Evolutionary conservation across 2,113 vertebrate genomes (phyloP).

Genomic region (Mugil cephalus): DNA sequence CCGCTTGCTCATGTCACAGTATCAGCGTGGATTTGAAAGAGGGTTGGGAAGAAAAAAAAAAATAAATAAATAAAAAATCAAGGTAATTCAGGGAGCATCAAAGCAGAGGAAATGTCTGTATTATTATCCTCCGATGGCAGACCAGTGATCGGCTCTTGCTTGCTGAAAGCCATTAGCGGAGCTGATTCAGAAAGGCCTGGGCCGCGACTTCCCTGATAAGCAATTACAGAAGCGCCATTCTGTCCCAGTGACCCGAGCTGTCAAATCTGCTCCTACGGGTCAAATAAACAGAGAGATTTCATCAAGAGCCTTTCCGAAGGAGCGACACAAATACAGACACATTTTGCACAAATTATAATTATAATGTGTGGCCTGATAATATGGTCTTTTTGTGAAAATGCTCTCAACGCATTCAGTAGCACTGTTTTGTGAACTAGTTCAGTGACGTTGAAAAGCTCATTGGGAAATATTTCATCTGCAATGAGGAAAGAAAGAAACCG

Average conservation of each 20-base stretch:
- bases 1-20: constrained; percentile 51
- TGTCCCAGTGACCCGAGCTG: constrained; percentile 19
- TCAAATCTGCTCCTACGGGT: constrained; percentile 29
- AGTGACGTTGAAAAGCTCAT: too few relatives aligned
- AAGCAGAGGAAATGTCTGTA: constrained; percentile 49
- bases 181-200: constrained; percentile 36
- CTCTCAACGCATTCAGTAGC: too few relatives aligned
- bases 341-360: too few relatives aligned
- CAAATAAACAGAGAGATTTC: constrained; percentile 30
- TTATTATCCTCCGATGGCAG: constrained; percentile 59
- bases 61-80: constrained; percentile 23
- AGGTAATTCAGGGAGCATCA: constrained; percentile 59
- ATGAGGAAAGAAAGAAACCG: too few relatives aligned
- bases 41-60: not conserved
- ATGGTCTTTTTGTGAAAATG: too few relatives aligned
- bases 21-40: constrained; percentile 45
- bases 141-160: constrained; percentile 53
- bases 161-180: constrained; percentile 57
- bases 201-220: constrained; percentile 48
- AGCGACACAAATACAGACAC: not conserved
- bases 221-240: constrained; percentile 54
- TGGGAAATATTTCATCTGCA: too few relatives aligned
- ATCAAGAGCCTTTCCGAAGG: not conserved
- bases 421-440: too few relatives aligned
- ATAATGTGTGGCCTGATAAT: too few relatives aligned